Evolutionary conservation across 1,140 invertebrate genomes (phyloP).

Genomic region (Drosophila pectinifera): DNA sequence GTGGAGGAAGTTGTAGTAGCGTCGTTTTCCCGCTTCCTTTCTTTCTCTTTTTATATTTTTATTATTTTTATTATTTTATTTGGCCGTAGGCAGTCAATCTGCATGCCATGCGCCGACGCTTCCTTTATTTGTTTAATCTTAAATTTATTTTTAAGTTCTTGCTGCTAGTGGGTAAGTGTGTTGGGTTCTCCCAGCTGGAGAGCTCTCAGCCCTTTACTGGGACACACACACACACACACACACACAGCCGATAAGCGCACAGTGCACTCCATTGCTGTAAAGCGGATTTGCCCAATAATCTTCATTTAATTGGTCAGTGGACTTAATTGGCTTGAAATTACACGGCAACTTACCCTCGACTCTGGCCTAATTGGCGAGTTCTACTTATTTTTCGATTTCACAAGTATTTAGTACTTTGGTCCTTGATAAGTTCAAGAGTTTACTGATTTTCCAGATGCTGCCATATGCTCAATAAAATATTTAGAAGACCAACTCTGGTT

Average conservation of each 20-base stretch:
- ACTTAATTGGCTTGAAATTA: conserved; percentile 21
- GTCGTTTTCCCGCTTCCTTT: conserved; percentile 54
- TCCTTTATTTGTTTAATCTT: conserved; percentile 7
- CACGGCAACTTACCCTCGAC: neutral
- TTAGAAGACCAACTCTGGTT: too few species aligned
- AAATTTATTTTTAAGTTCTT: conserved; percentile 62
- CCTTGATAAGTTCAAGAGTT: neutral
- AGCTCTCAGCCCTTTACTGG: conserved; percentile 43
- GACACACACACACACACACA: conserved; percentile 17
- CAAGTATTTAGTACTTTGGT: neutral
- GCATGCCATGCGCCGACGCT: conserved; percentile 33
- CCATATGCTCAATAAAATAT: too few species aligned
- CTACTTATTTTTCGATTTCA: neutral
- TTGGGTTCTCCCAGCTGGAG: conserved; percentile 42
- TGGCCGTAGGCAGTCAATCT: conserved; percentile 34
- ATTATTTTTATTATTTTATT: conserved; percentile 7
- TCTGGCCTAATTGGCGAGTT: too few species aligned
- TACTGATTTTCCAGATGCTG: neutral
- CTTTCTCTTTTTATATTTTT: neutral
- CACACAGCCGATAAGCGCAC: conserved; percentile 9
- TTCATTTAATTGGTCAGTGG: conserved; percentile 27
- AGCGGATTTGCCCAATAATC: conserved; percentile 16
- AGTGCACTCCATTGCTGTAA: conserved; percentile 12
- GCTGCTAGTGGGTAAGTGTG: conserved; percentile 20
- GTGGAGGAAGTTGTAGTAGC: conserved; percentile 62